Percentiles rank a stretch among this genome's conserved stretches.
Conservation (phyloP, 2,888 invertebrate genomes). For the Agrotis segetum region DNA sequence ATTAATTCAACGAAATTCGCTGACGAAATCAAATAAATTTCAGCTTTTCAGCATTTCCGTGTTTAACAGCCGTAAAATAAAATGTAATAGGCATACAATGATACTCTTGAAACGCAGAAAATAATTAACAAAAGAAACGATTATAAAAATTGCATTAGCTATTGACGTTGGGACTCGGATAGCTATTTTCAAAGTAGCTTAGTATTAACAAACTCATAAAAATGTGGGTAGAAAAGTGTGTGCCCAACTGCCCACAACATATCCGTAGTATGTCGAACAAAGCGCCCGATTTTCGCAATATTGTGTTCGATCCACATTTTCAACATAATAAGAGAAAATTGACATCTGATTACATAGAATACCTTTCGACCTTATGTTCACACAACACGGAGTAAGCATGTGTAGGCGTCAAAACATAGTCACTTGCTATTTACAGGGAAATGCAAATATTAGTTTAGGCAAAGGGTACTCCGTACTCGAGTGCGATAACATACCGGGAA, state of each 20-base stretch:
- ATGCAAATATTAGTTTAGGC: conserved; percentile 80
- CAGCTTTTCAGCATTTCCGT: conserved; percentile 20
- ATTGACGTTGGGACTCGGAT: conserved; percentile 12
- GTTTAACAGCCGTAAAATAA: conserved; percentile 23
- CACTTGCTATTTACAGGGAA: conserved; percentile 76
- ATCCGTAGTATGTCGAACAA: conserved; percentile 11
- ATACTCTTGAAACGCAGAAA: conserved; percentile 12
- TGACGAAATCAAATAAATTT: conserved; percentile 39
- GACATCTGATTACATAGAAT: conserved; percentile 66
- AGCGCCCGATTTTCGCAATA: conserved; percentile 17
- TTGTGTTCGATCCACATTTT: conserved; percentile 36
- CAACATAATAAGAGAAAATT: conserved; percentile 29
- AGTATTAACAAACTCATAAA: conserved; percentile 15
- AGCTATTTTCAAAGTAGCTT: conserved; percentile 14
- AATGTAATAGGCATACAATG: conserved; percentile 1
- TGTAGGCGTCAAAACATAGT: conserved; percentile 71
- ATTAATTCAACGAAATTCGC: conserved; percentile 41
- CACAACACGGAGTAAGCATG: conserved; percentile 50
- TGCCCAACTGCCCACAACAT: conserved; percentile 14
- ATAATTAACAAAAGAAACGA: conserved; percentile 7
- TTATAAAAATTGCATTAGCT: neutral
- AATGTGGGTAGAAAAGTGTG: neutral
- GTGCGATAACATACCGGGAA: conserved; percentile 72
- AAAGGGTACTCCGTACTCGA: conserved; percentile 73
- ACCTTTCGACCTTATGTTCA: conserved; percentile 63